Conservation (phyloP, 2,888 invertebrate genomes). For the Barypeithes pellucidus region DNA sequence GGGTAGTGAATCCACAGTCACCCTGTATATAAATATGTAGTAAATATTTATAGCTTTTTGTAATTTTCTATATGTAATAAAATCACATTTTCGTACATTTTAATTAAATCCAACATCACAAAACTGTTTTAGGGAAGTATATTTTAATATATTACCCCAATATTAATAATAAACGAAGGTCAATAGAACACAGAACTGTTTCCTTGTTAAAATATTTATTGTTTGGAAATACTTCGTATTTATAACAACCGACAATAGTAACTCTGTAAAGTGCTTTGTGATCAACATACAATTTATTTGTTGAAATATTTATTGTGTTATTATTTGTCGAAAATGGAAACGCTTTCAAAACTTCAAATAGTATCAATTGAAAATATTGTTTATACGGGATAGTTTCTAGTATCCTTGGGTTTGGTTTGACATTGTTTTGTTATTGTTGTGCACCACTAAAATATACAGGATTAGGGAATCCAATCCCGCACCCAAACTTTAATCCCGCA, state of each 20-base stretch:
- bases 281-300: slow-evolving; percentile 10
- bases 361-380: neutral
- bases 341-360: neutral
- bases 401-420: too few species aligned
- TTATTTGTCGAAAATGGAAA: slow-evolving; percentile 2
- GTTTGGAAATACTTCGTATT: neutral
- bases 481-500: too few species aligned
- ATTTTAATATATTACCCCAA: neutral
- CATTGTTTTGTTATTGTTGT: too few species aligned
- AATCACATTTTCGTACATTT: neutral
- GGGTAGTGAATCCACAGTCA: too few species aligned
- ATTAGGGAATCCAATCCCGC: too few species aligned
- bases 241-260: neutral
- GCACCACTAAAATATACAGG: too few species aligned
- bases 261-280: slow-evolving; percentile 1
- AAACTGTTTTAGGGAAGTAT: neutral
- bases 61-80: neutral
- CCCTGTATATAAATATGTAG: too few species aligned
- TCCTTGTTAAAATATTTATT: slow-evolving; percentile 3
- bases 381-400: too few species aligned
- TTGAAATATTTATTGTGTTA: slow-evolving; percentile 10
- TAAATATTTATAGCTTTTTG: neutral
- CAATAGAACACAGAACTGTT: neutral
- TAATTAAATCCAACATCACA: neutral
- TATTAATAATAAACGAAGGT: slow-evolving; percentile 1